Percentiles rank a stretch among this genome's conserved stretches.
phyloP scores from a whole-genome alignment of 2,113 vertebrate species.

The Neodontobutis hainanensis region DNA sequence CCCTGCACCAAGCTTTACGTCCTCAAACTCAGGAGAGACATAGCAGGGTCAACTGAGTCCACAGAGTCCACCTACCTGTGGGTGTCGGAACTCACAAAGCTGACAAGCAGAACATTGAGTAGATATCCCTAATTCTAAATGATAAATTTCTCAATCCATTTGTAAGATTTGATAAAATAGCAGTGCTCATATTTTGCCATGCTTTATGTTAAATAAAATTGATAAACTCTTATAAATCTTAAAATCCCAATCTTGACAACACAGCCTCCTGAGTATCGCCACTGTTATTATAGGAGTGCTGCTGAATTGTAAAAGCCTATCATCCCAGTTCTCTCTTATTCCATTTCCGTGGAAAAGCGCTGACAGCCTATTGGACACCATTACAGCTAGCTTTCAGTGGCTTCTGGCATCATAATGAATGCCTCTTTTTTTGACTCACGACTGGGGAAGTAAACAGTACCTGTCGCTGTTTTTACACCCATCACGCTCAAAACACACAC shows the following conservation, averaged over 20 bases:
- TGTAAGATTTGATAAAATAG: background rate
- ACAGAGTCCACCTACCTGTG: too few species aligned
- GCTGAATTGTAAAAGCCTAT: conserved; percentile 37
- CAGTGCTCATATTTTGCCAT: background rate
- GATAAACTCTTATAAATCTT: background rate
- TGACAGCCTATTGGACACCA: conserved; percentile 58
- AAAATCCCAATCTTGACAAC: background rate
- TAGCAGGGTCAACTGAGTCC: too few species aligned
- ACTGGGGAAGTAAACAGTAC: conserved; percentile 51
- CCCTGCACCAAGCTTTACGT: too few species aligned
- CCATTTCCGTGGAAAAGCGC: conserved; percentile 58
- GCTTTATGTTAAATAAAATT: background rate
- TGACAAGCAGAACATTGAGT: too few species aligned
- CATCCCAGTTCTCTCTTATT: conserved; percentile 46
- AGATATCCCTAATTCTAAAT: too few species aligned
- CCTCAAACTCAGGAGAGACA: too few species aligned
- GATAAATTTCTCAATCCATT: background rate
- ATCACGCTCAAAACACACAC: conserved; percentile 32
- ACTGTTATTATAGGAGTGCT: conserved; percentile 46
- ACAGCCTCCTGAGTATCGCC: conserved; percentile 23
- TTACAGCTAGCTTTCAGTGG: conserved; percentile 53
- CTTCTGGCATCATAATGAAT: conserved; percentile 52
- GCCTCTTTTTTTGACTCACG: conserved; percentile 48
- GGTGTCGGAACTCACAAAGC: too few species aligned
- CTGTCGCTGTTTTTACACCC: conserved; percentile 44